Percentiles rank a stretch among this genome's conserved stretches.
These are phyloP conservation scores for Dolichopus griseipennis DNA, from an alignment of 2,888 invertebrate genomes.

Conservation along the genomic window DNA sequence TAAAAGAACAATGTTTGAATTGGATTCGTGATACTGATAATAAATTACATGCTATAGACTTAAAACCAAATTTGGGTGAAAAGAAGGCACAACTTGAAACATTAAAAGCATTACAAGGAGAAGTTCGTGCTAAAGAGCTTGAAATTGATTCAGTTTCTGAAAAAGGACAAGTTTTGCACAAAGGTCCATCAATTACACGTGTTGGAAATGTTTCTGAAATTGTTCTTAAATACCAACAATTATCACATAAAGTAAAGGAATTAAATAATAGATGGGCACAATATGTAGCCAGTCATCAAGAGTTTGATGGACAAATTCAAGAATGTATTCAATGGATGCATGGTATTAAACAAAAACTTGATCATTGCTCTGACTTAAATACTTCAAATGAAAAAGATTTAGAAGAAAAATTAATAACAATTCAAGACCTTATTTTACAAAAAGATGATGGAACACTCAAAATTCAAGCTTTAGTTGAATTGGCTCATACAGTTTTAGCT, in stretches of 20 bases:
- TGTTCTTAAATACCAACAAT: constrained; percentile 84
- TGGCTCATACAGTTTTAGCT: constrained; percentile 81
- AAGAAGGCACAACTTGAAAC: constrained; percentile 78
- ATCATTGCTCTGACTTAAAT: constrained; percentile 74
- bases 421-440: constrained; percentile 77
- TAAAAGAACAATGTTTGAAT: constrained; percentile 72
- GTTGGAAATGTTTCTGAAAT: constrained; percentile 80
- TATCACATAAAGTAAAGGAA: constrained; percentile 85
- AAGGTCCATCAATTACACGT: constrained; percentile 62
- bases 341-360: constrained; percentile 71
- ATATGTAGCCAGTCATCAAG: constrained; percentile 78
- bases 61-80: constrained; percentile 70
- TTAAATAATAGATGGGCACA: constrained; percentile 85
- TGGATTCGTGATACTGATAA: constrained; percentile 87
- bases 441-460: constrained; percentile 89
- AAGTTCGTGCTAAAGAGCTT: constrained; percentile 80
- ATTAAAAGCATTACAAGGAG: constrained; percentile 72
- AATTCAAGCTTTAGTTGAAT: constrained; percentile 79
- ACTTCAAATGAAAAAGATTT: constrained; percentile 76
- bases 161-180: constrained; percentile 74
- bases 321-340: constrained; percentile 79
- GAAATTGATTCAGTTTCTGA: constrained; percentile 91
- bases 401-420: constrained; percentile 72
- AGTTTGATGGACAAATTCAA: constrained; percentile 70
- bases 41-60: constrained; percentile 76